Evolutionary conservation across 2,797 vertebrate species (phyloP), one percentile per base, ranked within the genome.

Genomic region (Onychomys leucogaster): DNA sequence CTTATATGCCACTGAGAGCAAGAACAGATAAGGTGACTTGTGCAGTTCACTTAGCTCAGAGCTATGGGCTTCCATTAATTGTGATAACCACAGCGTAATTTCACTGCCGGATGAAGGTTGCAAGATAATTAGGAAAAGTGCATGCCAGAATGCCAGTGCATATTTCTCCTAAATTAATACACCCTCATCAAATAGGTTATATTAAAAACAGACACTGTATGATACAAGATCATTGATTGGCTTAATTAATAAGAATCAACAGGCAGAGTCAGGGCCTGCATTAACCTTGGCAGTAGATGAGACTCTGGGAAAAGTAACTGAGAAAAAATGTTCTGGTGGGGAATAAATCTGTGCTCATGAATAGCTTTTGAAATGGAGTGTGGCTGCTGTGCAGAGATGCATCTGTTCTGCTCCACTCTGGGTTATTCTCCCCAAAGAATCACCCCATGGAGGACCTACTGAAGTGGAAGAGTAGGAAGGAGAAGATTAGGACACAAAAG

Each of bases 231-330:
- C 93, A 95, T 81, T 96, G 96, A 98, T 98, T 97, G 96, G 86
- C 92, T 97, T 97, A 97, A 98, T 98, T 97, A 97, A 97, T 96
- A 97, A 94, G 92, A 98, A 97, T 95, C 96, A 97, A 97, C 94
- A 97, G 94, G 76, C 95, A 96, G 90, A 96, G 96, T 97, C 94
- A 91, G 87, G 43, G 75, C 94, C 91, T 90, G 59, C 57, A 90
- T 97, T 97, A 97, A 96, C 97, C 95, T 96, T 96, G 95, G 96
- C 55, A 91, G 75, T 75, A 80, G 27, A 34, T 94, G 77, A 94
- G 83, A 87, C 81, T 86, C 96, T 94, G 59, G 67, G 78, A 63
- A 92, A 85, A 88, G 55, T 55, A 92, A 96, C 17, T 2, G 65
- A 95, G 82, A 29, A 88, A 87, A 90, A 95, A 90, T 85, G 67